Evolutionary conservation across 1,140 invertebrate genomes (phyloP).

Genomic region (Calliphora vicina): DNA sequence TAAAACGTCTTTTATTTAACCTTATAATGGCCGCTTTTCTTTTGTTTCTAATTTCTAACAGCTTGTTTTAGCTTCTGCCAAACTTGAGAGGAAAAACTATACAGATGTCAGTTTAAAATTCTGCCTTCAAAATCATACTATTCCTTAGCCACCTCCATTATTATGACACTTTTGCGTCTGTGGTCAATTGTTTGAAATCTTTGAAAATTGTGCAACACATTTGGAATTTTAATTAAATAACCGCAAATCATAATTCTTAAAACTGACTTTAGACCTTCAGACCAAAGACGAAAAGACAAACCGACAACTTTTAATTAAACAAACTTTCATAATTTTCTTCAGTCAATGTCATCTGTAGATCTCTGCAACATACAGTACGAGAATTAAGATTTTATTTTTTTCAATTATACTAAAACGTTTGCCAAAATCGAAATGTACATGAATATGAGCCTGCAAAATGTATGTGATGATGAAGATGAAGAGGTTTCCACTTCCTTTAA

Average conservation of each 20-base stretch:
- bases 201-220: background rate
- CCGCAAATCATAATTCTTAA: background rate
- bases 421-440: background rate
- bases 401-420: slow-evolving; percentile 25
- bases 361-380: background rate
- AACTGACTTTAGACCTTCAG: no score
- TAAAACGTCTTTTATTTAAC: no score
- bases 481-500: background rate
- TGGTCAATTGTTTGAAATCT: background rate
- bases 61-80: no score
- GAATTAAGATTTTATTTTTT: background rate
- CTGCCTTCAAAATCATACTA: no score
- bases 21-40: no score
- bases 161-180: background rate
- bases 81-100: no score
- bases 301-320: background rate
- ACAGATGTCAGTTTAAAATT: no score
- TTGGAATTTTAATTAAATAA: background rate
- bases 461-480: background rate
- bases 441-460: background rate
- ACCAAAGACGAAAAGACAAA: background rate
- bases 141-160: no score
- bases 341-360: background rate
- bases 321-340: background rate
- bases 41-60: no score